A percentile compares a stretch with the other conserved stretches of the same genome.
Conservation (phyloP, 2,797 vertebrate genomes). For the Hozukius guyotensis region DNA sequence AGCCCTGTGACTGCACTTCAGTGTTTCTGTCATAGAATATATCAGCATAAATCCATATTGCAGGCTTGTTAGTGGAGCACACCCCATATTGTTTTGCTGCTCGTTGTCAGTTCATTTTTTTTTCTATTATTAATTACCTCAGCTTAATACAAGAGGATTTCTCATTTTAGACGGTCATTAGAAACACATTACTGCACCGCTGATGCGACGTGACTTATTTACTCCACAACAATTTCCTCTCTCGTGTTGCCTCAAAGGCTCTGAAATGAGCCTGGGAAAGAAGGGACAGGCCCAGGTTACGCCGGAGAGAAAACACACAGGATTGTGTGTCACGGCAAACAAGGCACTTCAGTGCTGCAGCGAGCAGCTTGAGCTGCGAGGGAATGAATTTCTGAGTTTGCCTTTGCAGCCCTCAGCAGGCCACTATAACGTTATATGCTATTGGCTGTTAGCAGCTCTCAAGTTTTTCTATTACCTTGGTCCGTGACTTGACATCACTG, state of each 20-base stretch:
- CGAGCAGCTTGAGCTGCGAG: conserved; percentile 22
- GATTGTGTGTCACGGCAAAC: conserved; percentile 35
- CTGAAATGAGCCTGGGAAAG: conserved; percentile 49
- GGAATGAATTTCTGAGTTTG: conserved; percentile 62
- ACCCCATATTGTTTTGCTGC: conserved; percentile 52
- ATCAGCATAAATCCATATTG: conserved; percentile 69
- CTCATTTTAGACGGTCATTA: conserved; percentile 78
- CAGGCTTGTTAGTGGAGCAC: conserved; percentile 52
- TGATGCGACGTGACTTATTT: conserved; percentile 75
- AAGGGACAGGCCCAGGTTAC: conserved; percentile 12
- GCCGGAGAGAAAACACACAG: conserved; percentile 35
- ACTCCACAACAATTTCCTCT: conserved; percentile 67
- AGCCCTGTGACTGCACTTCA: conserved; percentile 14
- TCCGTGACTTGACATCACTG: conserved; percentile 56
- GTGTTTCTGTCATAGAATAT: conserved; percentile 39
- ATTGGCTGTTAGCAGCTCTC: conserved; percentile 59
- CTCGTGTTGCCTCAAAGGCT: conserved; percentile 54
- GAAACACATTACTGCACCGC: conserved; percentile 75
- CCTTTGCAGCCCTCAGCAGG: conserved; percentile 55
- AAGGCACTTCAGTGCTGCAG: conserved; percentile 12
- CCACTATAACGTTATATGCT: conserved; percentile 45
- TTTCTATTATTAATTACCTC: conserved; percentile 75
- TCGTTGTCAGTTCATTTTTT: conserved; percentile 62
- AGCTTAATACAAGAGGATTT: conserved; percentile 71
- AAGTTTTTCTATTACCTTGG: conserved; percentile 62